Conservation (phyloP, 2,113 vertebrate species). For the Cromileptes altivelis region DNA sequence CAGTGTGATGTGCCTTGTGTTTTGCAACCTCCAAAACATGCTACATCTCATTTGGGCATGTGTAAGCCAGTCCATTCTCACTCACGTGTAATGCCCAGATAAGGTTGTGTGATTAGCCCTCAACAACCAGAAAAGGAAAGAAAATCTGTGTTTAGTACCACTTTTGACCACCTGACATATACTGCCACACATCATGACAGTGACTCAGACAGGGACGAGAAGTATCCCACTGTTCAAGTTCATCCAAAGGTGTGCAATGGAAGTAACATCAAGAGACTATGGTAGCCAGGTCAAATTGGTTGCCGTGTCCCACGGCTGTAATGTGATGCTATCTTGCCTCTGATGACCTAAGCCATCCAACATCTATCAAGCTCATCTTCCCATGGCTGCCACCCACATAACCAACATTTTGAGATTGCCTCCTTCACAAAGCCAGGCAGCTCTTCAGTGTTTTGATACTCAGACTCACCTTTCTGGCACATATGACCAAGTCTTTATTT, state of each 20-base stretch:
- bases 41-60: too few relatives aligned
- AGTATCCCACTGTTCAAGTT: conserved; percentile 9
- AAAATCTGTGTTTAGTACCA: background rate
- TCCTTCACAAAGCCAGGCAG: background rate
- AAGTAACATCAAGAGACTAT: conserved; percentile 18
- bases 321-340: conserved; percentile 40
- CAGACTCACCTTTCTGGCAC: background rate
- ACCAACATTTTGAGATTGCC: conserved; percentile 16
- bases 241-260: background rate
- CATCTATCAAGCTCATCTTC: conserved; percentile 25
- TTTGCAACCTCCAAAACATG: too few relatives aligned
- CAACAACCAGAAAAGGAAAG: background rate
- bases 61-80: background rate
- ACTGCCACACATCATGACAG: background rate
- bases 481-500: conserved; percentile 6
- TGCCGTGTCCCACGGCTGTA: conserved; percentile 17
- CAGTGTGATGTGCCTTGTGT: too few relatives aligned
- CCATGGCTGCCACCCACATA: background rate
- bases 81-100: background rate
- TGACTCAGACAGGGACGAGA: background rate
- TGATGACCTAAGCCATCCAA: background rate
- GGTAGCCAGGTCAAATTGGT: conserved; percentile 38
- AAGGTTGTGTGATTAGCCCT: background rate
- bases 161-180: background rate
- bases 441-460: background rate